Evolutionary conservation across 2,113 vertebrate species (phyloP).

Genomic region (Halichoeres trimaculatus): DNA sequence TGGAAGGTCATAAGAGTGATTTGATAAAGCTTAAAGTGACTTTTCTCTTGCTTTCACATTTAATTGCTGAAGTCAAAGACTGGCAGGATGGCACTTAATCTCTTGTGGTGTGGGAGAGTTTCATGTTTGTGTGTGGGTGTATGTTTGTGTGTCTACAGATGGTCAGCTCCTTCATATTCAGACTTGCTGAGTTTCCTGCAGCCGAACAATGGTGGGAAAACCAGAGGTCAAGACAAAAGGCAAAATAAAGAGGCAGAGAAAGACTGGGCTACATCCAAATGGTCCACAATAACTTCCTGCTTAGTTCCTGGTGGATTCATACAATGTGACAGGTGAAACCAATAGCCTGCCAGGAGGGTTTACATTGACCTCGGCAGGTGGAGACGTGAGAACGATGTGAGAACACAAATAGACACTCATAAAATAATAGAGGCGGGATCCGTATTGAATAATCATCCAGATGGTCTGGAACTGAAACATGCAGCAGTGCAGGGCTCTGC

Average conservation of each 20-base stretch:
- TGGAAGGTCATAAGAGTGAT: too few relatives aligned
- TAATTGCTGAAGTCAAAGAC: too few relatives aligned
- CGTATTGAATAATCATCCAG: background rate
- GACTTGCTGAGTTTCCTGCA: conserved; percentile 76
- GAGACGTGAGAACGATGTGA: conserved; percentile 64
- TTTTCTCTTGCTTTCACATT: too few relatives aligned
- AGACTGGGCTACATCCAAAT: conserved; percentile 68
- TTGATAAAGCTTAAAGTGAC: too few relatives aligned
- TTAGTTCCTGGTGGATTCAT: conserved; percentile 64
- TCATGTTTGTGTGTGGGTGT: conserved; percentile 13
- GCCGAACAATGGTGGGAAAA: conserved; percentile 85
- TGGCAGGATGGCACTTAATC: too few relatives aligned
- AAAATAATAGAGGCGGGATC: conserved; percentile 24
- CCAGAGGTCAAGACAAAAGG: conserved; percentile 76
- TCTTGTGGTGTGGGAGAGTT: background rate
- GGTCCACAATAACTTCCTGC: conserved; percentile 73
- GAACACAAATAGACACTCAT: conserved; percentile 45
- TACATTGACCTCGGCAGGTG: conserved; percentile 63
- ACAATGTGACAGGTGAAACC: conserved; percentile 80
- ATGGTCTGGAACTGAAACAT: background rate
- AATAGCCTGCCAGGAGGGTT: conserved; percentile 62
- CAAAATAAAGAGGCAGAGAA: conserved; percentile 66
- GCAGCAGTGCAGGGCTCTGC: background rate
- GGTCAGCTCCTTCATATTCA: conserved; percentile 71
- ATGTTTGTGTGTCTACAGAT: conserved; percentile 66